Base-by-base conservation (phyloP, 1,140 invertebrate species). In the Papilio polytes region DNA sequence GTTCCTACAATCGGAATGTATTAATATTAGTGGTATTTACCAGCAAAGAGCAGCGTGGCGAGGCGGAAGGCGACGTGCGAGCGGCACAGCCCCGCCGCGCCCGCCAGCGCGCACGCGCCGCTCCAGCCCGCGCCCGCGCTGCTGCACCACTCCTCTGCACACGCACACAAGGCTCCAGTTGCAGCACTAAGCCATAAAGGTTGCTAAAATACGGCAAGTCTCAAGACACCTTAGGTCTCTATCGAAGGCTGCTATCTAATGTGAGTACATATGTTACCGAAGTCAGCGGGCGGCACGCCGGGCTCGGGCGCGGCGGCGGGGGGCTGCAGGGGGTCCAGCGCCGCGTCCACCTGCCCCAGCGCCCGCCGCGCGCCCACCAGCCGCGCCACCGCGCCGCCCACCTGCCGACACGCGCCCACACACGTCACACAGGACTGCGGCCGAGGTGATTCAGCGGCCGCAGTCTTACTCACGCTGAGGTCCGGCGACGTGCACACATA, bases 311-410 rank as follows among this genome's bases (percentile, higher is more conserved):
- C 80, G 74, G 80, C 51, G 20, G 56, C 76, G 22, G 82, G 80
- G 3, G 84, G 84, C 13, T 83, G 78, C 80, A 90, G 83, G 12
- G 92, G 88, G 87, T 92, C 92, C 0, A 91, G 84, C 44, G 88
- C 92, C 4, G 90, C 85, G 80, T 93, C 92, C 82, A 93, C 92
- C 81, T 92, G 90, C 26, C 84, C 74, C 81, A 82, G 80, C 31
- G 89, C 89, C 41, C 89, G 89, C 44, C 91, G 89, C 12, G 89
- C 83, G 0, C 89, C 87, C 84, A 92, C 83, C 84, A 92, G 84
- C n/a, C 90, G 86, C 10, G 82, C 83, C 70, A 91, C 89, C 1
- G 87, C 83, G 10, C 85, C 88, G 13, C 89, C 80, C 85, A 90
- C 89, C 91, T 93, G 82, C 63, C 74, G 13, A 80, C 31, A 80